A percentile compares a stretch with the other conserved stretches of the same genome.
phyloP scores from a whole-genome alignment of 2,888 invertebrate genomes.

The Danaus chrysippus region DNA sequence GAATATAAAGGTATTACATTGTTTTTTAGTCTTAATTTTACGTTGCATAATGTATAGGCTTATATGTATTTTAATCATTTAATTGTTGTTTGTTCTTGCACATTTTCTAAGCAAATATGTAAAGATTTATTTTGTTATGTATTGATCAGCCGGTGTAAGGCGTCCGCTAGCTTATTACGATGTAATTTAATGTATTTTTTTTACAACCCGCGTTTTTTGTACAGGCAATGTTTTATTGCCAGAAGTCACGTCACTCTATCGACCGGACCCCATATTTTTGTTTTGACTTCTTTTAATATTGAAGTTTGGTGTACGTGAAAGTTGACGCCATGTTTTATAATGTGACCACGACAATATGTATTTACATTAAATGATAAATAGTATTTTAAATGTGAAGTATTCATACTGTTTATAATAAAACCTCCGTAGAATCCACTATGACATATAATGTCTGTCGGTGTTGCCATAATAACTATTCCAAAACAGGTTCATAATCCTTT shows the following conservation, averaged over 20 bases:
- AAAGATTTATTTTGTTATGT: conserved; percentile 49
- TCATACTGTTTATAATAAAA: too few relatives aligned
- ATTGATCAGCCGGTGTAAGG: conserved; percentile 67
- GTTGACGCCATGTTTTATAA: background rate
- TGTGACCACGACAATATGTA: too few relatives aligned
- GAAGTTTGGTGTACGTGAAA: conserved; percentile 17
- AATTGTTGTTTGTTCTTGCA: conserved; percentile 29
- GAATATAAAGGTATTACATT: conserved; percentile 8
- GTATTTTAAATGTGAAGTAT: too few relatives aligned
- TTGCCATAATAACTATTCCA: conserved; percentile 14
- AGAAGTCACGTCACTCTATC: conserved; percentile 71
- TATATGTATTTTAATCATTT: background rate
- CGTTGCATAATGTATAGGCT: background rate
- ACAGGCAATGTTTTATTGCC: conserved; percentile 63
- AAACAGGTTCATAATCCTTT: conserved; percentile 23
- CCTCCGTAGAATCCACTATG: background rate
- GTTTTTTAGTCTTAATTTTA: background rate
- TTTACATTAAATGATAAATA: too few relatives aligned
- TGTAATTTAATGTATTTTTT: conserved; percentile 71
- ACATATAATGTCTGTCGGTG: background rate
- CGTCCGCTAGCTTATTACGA: conserved; percentile 65
- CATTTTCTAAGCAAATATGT: conserved; percentile 74
- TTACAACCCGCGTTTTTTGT: conserved; percentile 60
- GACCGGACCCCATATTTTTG: conserved; percentile 46
- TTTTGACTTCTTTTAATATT: conserved; percentile 23